These are phyloP conservation scores for Ambastaia sidthimunki DNA, from an alignment of 2,797 vertebrate species.

Conservation along the genomic window DNA sequence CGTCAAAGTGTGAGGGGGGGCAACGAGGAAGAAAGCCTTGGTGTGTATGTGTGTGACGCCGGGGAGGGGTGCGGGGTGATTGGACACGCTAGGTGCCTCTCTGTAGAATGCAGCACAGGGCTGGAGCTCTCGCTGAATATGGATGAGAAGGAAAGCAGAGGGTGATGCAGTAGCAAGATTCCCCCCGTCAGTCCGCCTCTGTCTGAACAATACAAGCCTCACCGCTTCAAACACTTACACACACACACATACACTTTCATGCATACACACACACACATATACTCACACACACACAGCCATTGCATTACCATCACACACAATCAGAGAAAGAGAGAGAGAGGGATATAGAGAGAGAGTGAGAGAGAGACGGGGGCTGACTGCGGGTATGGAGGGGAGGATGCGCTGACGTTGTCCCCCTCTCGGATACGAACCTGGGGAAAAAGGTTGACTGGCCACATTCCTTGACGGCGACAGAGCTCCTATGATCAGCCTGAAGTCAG, in stretches of 20 bases:
- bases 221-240: conserved; percentile 44
- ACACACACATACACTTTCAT: conserved; percentile 44
- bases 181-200: conserved; percentile 57
- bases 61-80: conserved; percentile 71
- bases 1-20: conserved; percentile 78
- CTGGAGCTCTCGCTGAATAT: conserved; percentile 86
- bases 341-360: conserved; percentile 43
- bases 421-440: conserved; percentile 77
- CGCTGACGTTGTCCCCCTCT: conserved; percentile 76
- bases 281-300: conserved; percentile 62
- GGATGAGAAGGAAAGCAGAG: conserved; percentile 85
- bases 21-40: conserved; percentile 57
- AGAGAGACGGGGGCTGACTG: conserved; percentile 73
- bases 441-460: conserved; percentile 79
- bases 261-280: conserved; percentile 60
- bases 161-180: conserved; percentile 71
- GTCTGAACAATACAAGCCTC: conserved; percentile 63
- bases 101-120: conserved; percentile 80
- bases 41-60: conserved; percentile 51
- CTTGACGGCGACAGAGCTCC: conserved; percentile 80
- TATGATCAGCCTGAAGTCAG: conserved; percentile 81
- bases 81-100: conserved; percentile 77
- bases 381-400: conserved; percentile 82
- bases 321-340: conserved; percentile 45
- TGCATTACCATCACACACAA: conserved; percentile 56